Conservation (phyloP, 2,797 vertebrate species). For the Dallia pectoralis region DNA sequence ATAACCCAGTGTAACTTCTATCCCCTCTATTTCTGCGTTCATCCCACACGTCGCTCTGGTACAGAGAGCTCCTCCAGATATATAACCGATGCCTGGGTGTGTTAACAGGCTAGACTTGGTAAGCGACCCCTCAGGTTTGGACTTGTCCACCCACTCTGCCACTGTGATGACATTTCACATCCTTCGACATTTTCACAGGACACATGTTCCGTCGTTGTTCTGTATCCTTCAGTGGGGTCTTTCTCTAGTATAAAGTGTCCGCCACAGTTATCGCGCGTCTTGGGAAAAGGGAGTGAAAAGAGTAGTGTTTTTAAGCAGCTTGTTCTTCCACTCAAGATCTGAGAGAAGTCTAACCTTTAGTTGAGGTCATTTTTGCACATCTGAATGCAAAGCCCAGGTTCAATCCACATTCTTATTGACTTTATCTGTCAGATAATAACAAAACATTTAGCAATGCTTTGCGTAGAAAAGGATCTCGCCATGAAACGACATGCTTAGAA, state of each 20-base stretch:
- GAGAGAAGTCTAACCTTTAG: too few species aligned
- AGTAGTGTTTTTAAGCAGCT: too few species aligned
- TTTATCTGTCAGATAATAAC: background rate
- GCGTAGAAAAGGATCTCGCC: background rate
- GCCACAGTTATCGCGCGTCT: too few species aligned
- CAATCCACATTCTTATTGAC: too few species aligned
- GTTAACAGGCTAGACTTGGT: background rate
- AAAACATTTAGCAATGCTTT: background rate
- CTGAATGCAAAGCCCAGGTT: too few species aligned
- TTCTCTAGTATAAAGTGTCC: background rate
- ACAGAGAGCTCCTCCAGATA: slow-evolving; percentile 27
- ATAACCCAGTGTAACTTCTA: background rate
- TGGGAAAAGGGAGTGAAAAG: too few species aligned
- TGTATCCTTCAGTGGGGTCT: background rate
- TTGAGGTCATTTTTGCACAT: too few species aligned
- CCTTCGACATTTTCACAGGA: slow-evolving; percentile 13
- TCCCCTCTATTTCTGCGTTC: slow-evolving; percentile 21
- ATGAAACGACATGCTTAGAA: background rate
- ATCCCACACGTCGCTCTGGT: background rate
- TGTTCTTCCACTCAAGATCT: too few species aligned
- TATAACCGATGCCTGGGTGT: slow-evolving; percentile 42
- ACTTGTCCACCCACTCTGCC: slow-evolving; percentile 15
- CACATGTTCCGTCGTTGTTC: too few species aligned
- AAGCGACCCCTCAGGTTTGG: background rate
- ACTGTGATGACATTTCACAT: too few species aligned